Conservation (phyloP, 1,140 invertebrate species). For the Mya arenaria region DNA sequence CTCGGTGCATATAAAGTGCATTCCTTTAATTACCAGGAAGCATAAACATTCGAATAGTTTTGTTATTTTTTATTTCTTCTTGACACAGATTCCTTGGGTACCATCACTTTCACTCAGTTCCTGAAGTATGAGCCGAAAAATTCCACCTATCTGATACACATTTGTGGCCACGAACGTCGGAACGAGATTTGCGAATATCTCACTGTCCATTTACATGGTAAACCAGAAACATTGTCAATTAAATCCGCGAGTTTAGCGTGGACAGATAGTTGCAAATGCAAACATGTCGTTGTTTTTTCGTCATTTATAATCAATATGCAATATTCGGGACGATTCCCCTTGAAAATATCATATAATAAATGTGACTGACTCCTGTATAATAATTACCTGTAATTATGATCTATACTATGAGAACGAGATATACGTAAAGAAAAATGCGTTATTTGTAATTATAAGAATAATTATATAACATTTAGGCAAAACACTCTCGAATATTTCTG, state of each 20-base stretch:
- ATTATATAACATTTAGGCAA: too few relatives aligned
- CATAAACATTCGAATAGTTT: too few relatives aligned
- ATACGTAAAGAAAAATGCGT: too few relatives aligned
- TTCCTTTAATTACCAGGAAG: too few relatives aligned
- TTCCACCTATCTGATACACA: background rate
- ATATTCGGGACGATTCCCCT: background rate
- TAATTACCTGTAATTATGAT: background rate
- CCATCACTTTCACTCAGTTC: slow-evolving; percentile 21
- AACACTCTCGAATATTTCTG: too few relatives aligned
- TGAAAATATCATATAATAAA: background rate
- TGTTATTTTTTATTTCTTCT: too few relatives aligned
- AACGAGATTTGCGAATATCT: slow-evolving; percentile 39
- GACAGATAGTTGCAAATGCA: background rate
- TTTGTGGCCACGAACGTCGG: slow-evolving; percentile 30
- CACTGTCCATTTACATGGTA: slow-evolving; percentile 16
- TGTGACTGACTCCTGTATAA: background rate
- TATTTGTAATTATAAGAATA: too few relatives aligned
- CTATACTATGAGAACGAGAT: background rate
- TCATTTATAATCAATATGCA: background rate
- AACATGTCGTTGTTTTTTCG: background rate
- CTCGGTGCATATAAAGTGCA: too few relatives aligned
- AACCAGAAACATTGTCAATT: background rate
- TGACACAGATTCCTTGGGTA: slow-evolving; percentile 23
- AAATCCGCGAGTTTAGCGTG: background rate
- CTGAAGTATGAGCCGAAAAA: background rate